Base-by-base conservation (phyloP, 1,140 invertebrate species). In the Drosophila sproati region DNA sequence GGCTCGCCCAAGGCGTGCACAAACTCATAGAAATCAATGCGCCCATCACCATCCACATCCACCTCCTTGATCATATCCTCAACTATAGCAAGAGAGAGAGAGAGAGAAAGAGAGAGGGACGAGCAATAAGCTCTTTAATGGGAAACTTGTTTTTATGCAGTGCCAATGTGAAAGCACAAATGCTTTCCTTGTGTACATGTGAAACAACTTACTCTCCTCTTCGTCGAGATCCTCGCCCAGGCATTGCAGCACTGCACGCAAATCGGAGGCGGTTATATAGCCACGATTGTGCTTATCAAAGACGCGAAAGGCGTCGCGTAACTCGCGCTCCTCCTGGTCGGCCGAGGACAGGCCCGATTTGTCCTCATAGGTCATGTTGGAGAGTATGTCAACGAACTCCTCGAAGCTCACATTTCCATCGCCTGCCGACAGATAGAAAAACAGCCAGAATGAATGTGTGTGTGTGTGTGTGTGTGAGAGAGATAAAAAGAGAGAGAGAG, bases 61-160 rank as follows among this genome's bases (percentile, higher is more conserved):
- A 98, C 97, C 94, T 98, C 97, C 92, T 97, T 97, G 81, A 98
- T 98, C 97, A 98, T 98, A 86, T 97, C 97, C 93, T 98, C 97
- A 92, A 98, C 97, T 97, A 93, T 47, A 96, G 10, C 34, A 20
- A 28, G 0, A 20, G 20, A 20, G 20, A 28, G 4, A 28, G 10
- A 8, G 31, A 20, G 12, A 5, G 2, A 75, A 82, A 74, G 85
- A 8, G 7, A 5, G 8, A 66, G 31, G 80, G 41, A 8, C 1
- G 3, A 48, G 5, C 10, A 4, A 32, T 1, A 34, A 8, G 3
- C 4, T 10, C 5, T 37, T n/a, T 45, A n/a, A 7, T 5, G 34
- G 34, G n/a, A 4, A 41, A 91, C 91, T 20, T 20, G 20, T 20
- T 20, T 20, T 20, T 20, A 2, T 20, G 20, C 0, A 20, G 20